Base-by-base conservation (phyloP, 2,888 invertebrate species). In the Mythimna vitellina region DNA sequence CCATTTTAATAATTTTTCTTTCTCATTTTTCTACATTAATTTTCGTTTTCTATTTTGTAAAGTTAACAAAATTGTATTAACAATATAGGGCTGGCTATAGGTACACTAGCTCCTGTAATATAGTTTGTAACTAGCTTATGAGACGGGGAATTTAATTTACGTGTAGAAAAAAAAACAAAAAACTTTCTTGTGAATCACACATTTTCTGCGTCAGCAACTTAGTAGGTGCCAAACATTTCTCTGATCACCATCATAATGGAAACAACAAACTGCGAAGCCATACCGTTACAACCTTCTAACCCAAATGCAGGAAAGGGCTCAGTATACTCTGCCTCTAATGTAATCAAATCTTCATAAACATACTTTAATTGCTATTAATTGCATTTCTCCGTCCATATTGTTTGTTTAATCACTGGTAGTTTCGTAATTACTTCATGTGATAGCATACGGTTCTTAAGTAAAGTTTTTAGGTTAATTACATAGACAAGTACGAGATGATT, bases 341-440 rank as follows among this genome's bases (percentile, higher is more conserved):
- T 35, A 78, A 82, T 78, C 70, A 73, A 78, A 81, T 70, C 79
- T 75, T 76, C n/a, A 80, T 80, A 80, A 70, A 54, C 65, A 61
- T 66, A 46, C 49, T 71, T 42, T 83, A 74, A 85, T 80, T 65
- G 78, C 46, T 78, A 85, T 80, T 85, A 85, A 85, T 85, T 85
- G 69, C 82, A 82, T 83, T 85, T 85, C 83, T 73, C 75, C 78
- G 73, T 63, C 46, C 53, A 74, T 69, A 71, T 38, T 73, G 73
- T 73, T 75, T 79, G 77, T 78, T 77, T 77, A 70, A 80, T 80
- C 73, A 73, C 62, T 53, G 17, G 9, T 51, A n/a, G 49, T 63
- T 74, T 58, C 46, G 56, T 78, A 76, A 82, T 82, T 78, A 68
- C 64, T 75, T 20, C 22, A 25, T 65, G 32, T 73, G 54, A 65